Base-by-base conservation (phyloP, 1,140 invertebrate species). In the Agrypnia vestita region DNA sequence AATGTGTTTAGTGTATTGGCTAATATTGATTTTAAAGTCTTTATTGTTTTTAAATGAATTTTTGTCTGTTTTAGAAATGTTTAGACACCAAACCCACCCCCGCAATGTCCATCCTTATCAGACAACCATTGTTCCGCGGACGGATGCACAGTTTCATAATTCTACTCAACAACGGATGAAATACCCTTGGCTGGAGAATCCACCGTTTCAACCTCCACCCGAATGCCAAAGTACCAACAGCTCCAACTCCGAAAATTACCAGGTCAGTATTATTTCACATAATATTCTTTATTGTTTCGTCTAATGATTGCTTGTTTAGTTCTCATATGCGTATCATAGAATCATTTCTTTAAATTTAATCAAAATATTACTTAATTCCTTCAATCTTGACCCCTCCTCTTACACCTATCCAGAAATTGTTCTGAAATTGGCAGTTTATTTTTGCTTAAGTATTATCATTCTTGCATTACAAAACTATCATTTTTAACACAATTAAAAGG, bases 31-130 rank as follows among this genome's bases (percentile, higher is more conserved):
- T 46, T 44, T 0, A 43, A 25, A 64, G 21, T 35, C 9, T 59
- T 9, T 59, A 59, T 59, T 9, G 15, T 15, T 59, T 35, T 35
- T 56, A 17, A 17, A 15, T 56, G 6, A 17, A 67, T 44, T 46
- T 47, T 13, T 67, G 25, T 13, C 8, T 47, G 46, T 69, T 71
- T 43, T 25, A 71, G 67, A 25, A 49, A 90, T 89, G 88, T 87
- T 89, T 79, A 88, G 88, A 84, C 88, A 88, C 84, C 88, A 90
- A 84, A 75, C 86, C n/a, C 87, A 88, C 13, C 86, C 87, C 3
- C 84, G 87, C 19, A 89, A 84, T 73, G 86, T 89, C 6, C 89
- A 90, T 79, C 88, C 89, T 11, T 90, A 90, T 71, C 89, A 90
- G 84, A 89, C 88, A 25, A 90, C 89, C 6, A 85, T 89, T 4